These are phyloP conservation scores for Pongo pygmaeus DNA, from an alignment of 2,113 vertebrate species.

Conservation along the genomic window DNA sequence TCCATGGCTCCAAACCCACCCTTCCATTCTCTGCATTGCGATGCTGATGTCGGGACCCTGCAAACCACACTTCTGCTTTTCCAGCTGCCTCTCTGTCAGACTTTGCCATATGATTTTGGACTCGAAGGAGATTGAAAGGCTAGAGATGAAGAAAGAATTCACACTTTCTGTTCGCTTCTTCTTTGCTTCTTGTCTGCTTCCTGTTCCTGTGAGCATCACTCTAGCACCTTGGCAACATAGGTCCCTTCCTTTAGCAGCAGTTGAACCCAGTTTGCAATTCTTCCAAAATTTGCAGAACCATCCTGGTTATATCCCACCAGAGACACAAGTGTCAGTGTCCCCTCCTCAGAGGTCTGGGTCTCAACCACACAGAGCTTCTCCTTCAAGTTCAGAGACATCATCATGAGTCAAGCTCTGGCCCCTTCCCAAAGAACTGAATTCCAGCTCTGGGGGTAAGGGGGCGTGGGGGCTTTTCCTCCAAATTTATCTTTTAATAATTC, in stretches of 20 bases:
- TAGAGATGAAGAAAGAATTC: background rate
- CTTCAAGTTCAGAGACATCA: slow-evolving; percentile 4
- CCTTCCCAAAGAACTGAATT: background rate
- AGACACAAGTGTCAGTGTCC: background rate
- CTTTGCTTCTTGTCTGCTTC: background rate
- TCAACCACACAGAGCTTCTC: background rate
- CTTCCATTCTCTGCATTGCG: background rate
- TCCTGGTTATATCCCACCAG: background rate
- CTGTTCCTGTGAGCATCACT: background rate
- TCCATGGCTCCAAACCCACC: background rate
- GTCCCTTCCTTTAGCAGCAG: background rate
- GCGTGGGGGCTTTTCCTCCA: background rate
- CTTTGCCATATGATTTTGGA: background rate
- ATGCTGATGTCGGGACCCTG: background rate
- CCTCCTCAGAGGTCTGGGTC: background rate
- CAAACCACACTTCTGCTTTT: background rate
- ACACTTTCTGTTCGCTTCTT: background rate
- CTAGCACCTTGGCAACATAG: background rate
- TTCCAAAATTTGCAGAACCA: background rate
- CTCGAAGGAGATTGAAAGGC: background rate
- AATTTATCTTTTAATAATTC: slow-evolving; percentile 16
- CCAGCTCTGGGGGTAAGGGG: background rate
- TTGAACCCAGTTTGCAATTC: background rate
- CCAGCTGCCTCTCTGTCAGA: background rate
- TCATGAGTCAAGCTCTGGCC: background rate